Percentiles rank a stretch among this genome's conserved stretches.
phyloP scores from a whole-genome alignment of 2,113 vertebrate genomes.

The Nerophis lumbriciformis region DNA sequence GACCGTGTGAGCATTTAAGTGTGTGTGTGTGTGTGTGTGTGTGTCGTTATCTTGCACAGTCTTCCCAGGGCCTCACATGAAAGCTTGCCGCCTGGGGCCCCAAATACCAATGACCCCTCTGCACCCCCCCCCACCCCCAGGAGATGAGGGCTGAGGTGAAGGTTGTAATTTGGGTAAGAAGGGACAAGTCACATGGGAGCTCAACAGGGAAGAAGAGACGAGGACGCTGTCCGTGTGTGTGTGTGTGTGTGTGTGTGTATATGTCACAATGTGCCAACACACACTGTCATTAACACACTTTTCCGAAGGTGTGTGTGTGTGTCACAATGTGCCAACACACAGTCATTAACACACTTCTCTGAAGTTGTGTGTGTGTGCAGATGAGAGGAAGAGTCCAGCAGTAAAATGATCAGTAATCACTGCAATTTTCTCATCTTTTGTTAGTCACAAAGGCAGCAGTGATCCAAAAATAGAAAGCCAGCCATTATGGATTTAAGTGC shows the following conservation, averaged over 20 bases:
- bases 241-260: conserved; percentile 14
- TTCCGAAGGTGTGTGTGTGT: conserved; percentile 6
- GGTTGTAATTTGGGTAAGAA: conserved; percentile 58
- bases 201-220: conserved; percentile 23
- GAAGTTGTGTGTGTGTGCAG: conserved; percentile 7
- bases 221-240: conserved; percentile 2
- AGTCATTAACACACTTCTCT: neutral
- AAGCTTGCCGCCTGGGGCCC: conserved; percentile 64
- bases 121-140: conserved; percentile 36
- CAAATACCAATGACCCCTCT: conserved; percentile 56
- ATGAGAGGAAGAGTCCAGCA: conserved; percentile 40
- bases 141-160: conserved; percentile 35
- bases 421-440: conserved; percentile 19
- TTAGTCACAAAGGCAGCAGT: neutral
- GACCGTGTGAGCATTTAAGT: too few species aligned
- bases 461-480: neutral
- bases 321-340: neutral
- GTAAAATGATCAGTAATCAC: conserved; percentile 35
- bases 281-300: conserved; percentile 38
- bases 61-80: conserved; percentile 64
- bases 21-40: conserved; percentile 3
- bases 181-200: conserved; percentile 2
- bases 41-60: conserved; percentile 53
- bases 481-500: neutral
- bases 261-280: conserved; percentile 21